Conservation (phyloP, 2,888 invertebrate genomes). For the Nomada flava region DNA sequence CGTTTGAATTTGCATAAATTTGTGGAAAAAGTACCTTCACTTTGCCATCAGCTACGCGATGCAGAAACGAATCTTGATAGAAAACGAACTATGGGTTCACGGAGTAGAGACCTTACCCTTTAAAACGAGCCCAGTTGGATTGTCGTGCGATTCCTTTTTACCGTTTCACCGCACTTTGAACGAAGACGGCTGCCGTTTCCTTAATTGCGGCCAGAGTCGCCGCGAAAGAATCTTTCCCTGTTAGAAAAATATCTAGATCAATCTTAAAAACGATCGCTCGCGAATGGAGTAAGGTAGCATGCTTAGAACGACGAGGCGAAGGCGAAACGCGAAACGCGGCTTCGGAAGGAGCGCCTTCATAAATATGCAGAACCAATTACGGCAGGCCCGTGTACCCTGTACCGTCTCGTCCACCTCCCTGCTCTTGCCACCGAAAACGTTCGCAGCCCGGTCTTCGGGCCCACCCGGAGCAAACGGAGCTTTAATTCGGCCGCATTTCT, state of each 20-base stretch:
- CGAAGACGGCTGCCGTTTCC: conserved; percentile 40
- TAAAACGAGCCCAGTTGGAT: no score
- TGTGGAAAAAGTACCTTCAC: no score
- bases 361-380: conserved; percentile 82
- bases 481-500: conserved; percentile 74
- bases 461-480: conserved; percentile 72
- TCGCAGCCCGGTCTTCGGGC: conserved; percentile 52
- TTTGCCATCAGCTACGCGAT: no score
- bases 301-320: conserved; percentile 22
- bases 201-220: conserved; percentile 24
- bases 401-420: conserved; percentile 38
- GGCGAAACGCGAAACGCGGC: conserved; percentile 18
- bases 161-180: no score
- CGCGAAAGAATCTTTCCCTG: not conserved
- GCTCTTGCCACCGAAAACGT: conserved; percentile 59
- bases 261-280: no score
- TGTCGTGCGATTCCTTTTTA: no score
- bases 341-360: conserved; percentile 77
- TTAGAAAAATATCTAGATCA: no score
- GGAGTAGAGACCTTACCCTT: no score
- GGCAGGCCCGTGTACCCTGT: conserved; percentile 61
- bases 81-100: no score
- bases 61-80: no score
- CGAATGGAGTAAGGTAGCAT: not conserved
- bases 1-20: no score